A percentile compares a stretch with the other conserved stretches of the same genome.
Evolutionary conservation across 2,797 vertebrate genomes (phyloP).

Genomic region (Ciconia nigra): DNA sequence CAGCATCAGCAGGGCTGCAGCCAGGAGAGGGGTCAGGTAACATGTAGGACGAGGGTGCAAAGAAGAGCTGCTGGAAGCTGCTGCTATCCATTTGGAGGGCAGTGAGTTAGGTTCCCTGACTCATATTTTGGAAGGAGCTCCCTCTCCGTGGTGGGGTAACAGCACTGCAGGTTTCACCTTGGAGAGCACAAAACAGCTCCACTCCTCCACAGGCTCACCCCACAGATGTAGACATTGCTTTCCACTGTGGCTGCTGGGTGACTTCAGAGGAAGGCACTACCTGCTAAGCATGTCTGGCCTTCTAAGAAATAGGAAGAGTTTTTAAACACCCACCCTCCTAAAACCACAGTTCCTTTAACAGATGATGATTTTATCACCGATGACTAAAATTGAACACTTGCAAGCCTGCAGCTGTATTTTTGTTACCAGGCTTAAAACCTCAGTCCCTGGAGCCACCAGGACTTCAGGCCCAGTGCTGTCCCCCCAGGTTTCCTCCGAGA

Average conservation of each 20-base stretch:
- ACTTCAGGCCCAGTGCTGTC: neutral
- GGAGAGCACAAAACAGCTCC: neutral
- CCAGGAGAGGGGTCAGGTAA: neutral
- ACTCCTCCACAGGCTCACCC: neutral
- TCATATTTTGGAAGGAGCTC: neutral
- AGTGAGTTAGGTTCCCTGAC: accelerated
- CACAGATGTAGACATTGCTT: neutral
- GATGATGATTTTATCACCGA: neutral
- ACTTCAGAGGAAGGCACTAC: neutral
- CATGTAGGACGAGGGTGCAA: neutral
- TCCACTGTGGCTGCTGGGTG: neutral
- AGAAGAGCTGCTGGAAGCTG: neutral
- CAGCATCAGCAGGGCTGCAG: neutral
- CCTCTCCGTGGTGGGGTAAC: neutral
- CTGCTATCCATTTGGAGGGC: neutral
- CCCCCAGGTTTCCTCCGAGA: neutral
- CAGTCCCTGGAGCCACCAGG: neutral
- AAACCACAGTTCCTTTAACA: neutral
- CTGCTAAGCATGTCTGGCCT: neutral
- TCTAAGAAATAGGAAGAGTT: neutral
- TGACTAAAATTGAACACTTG: neutral
- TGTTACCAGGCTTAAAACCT: neutral
- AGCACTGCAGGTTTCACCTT: neutral
- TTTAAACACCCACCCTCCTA: neutral
- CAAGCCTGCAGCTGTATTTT: neutral